Percentiles rank a stretch among this genome's conserved stretches.
Evolutionary conservation across 2,113 vertebrate genomes (phyloP).

Genomic region (Centrocercus urophasianus): DNA sequence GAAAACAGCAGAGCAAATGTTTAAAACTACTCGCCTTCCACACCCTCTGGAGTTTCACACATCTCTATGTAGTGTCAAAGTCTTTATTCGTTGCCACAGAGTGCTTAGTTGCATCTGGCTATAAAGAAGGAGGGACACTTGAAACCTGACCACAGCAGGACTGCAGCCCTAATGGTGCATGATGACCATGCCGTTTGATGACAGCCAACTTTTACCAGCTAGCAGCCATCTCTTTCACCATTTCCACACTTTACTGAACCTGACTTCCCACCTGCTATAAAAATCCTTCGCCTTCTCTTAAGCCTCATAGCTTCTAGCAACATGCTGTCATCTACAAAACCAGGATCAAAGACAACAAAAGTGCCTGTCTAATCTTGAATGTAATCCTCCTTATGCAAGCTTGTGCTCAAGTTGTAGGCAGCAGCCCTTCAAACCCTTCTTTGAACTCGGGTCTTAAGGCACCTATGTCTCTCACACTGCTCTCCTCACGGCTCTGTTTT

Average conservation of each 20-base stretch:
- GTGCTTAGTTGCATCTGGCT: neutral
- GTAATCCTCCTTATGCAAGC: neutral
- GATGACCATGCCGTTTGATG: rapidly evolving
- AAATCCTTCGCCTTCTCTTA: neutral
- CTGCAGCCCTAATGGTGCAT: rapidly evolving
- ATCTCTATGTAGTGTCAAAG: neutral
- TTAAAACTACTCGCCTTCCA: neutral
- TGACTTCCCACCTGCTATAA: neutral
- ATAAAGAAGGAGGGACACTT: neutral
- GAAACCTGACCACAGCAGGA: neutral
- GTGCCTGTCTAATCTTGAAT: slow-evolving; percentile 8
- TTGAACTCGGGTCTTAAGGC: slow-evolving; percentile 5
- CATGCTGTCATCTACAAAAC: neutral
- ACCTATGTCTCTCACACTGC: neutral
- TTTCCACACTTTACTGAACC: neutral
- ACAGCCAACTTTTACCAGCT: neutral
- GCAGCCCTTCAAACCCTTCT: neutral
- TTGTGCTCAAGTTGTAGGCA: neutral
- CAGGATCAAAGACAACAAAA: slow-evolving; percentile 53
- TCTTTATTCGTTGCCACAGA: neutral
- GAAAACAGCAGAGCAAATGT: neutral
- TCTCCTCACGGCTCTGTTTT: neutral
- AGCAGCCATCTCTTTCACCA: neutral
- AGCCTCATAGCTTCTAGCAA: neutral
- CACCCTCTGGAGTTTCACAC: neutral